Evolutionary conservation across 2,797 vertebrate genomes (phyloP), one percentile per base, ranked within the genome.

Genomic region (Atherinosoma microstoma): DNA sequence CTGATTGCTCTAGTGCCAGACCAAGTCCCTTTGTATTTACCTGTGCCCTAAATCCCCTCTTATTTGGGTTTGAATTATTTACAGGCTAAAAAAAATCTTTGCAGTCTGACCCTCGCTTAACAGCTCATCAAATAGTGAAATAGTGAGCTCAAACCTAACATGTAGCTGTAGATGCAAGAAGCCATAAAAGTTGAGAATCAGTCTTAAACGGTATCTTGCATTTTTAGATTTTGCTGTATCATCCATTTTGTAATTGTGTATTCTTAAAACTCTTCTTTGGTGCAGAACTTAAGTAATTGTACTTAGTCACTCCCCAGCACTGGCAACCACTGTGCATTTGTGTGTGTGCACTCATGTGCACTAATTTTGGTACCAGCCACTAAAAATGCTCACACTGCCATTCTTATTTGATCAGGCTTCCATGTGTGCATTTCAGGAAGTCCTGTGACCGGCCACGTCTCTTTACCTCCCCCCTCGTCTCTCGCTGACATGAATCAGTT

Each of bases 401-500:
- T 61, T 79, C 47, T 74, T 78, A 62, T 70, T 74, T 82, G 72
- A 58, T 68, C n/a, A 10, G 59, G 45, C 36, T 35, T 70, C 40
- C 27, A 27, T 78, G 67, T 73, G 60, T 53, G 64, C 64, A 35
- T 84, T 83, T 56, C 65, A 86, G 80, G 73, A 84, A 84, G 80
- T 83, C 78, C 83, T 80, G 62, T 86, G 82, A 85, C 78, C 29
- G 13, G 60, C 58, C 69, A 58, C 63, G 11, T 71, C 58, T 45
- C 82, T 22, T 76, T 58, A 29, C 56, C 72, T 53, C 56, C 57
- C 78, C 65, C 56, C 53, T 49, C 47, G 30, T 76, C 68, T 84
- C 70, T 80, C 68, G 38, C 75, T 75, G 73, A 83, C 87, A 90
- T 87, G 83, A 92, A 91, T 93, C 90, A 84, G 91, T 91, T 88